phyloP scores from a whole-genome alignment of 2,888 invertebrate genomes.

The Trisateles emortualis region DNA sequence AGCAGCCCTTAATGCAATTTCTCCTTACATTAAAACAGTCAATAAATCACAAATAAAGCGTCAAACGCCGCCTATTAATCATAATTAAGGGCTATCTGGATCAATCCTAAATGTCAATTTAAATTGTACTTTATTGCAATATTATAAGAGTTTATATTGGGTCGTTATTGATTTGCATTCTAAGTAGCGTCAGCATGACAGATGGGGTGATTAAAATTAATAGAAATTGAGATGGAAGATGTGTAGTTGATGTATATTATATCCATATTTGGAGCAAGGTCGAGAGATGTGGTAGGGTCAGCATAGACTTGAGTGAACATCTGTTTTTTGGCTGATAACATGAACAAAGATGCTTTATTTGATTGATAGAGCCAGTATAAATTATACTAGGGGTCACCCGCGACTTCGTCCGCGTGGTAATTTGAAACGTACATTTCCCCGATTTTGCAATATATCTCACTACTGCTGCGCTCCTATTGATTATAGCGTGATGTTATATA shows the following conservation, averaged over 20 bases:
- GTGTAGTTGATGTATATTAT: neutral
- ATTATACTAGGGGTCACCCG: too few relatives aligned
- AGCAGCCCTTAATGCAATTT: conserved; percentile 5
- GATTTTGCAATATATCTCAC: too few relatives aligned
- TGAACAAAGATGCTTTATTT: neutral
- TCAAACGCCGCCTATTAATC: conserved; percentile 32
- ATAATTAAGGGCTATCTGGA: conserved; percentile 32
- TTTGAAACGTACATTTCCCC: too few relatives aligned
- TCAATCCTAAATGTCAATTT: conserved; percentile 13
- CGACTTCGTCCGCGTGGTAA: too few relatives aligned
- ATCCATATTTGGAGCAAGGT: neutral
- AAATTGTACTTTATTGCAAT: conserved; percentile 35
- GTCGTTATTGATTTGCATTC: conserved; percentile 28
- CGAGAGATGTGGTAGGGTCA: neutral
- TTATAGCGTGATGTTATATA: too few relatives aligned
- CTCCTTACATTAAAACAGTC: neutral
- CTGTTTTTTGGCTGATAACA: neutral
- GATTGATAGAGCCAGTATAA: too few relatives aligned
- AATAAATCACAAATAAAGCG: conserved; percentile 27
- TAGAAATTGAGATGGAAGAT: conserved; percentile 33
- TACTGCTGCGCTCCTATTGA: too few relatives aligned
- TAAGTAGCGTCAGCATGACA: conserved; percentile 23
- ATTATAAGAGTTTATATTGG: conserved; percentile 19
- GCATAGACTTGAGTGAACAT: neutral
- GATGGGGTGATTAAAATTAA: conserved; percentile 34